phyloP scores from a whole-genome alignment of 2,797 vertebrate genomes.

The Enteromius radiatus region DNA sequence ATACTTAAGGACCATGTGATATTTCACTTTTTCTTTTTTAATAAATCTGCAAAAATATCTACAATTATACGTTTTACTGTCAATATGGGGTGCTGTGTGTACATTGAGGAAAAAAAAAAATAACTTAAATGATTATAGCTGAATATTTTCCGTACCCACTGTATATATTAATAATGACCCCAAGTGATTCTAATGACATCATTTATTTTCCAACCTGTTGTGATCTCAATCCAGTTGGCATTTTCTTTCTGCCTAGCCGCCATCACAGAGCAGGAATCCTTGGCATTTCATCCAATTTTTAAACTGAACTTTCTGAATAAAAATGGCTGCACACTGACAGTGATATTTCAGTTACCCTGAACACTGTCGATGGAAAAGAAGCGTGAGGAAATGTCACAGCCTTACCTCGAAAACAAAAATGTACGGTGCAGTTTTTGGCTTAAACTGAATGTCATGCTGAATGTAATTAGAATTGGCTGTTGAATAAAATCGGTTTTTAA shows the following conservation, averaged over 20 bases:
- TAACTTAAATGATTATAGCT: too few relatives aligned
- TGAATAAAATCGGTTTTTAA: neutral
- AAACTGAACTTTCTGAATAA: slow-evolving; percentile 18
- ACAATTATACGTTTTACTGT: too few relatives aligned
- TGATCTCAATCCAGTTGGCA: slow-evolving; percentile 41
- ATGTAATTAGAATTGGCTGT: neutral
- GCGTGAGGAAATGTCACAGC: slow-evolving; percentile 47
- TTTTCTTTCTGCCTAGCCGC: slow-evolving; percentile 23
- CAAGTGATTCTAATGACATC: neutral
- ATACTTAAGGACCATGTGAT: too few relatives aligned
- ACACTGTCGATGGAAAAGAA: slow-evolving; percentile 22
- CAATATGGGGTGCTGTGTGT: too few relatives aligned
- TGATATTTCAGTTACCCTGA: slow-evolving; percentile 43
- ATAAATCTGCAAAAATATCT: too few relatives aligned
- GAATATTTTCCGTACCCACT: too few relatives aligned
- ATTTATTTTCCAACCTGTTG: slow-evolving; percentile 44
- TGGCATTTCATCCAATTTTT: slow-evolving; percentile 37
- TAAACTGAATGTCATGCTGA: slow-evolving; percentile 24
- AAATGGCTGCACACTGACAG: slow-evolving; percentile 1
- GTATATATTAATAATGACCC: neutral
- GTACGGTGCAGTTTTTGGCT: neutral
- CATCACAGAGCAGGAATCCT: slow-evolving; percentile 17
- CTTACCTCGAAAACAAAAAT: slow-evolving; percentile 12
- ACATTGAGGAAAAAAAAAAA: too few relatives aligned
- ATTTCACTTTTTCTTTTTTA: too few relatives aligned